These are phyloP conservation scores for Malacosoma neustria DNA, from an alignment of 2,888 invertebrate species.

Conservation along the genomic window DNA sequence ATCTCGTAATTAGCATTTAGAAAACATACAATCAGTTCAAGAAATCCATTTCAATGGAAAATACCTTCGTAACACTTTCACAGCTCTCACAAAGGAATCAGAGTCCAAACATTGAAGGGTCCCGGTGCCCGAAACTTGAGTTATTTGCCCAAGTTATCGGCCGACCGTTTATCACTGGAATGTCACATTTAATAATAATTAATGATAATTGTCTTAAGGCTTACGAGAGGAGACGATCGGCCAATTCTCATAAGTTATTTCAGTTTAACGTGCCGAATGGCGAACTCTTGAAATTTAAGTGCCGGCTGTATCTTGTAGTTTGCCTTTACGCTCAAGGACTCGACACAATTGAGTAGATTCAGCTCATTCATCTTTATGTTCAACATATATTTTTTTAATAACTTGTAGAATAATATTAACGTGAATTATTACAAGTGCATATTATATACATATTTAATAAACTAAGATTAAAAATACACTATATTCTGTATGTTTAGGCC, in stretches of 20 bases:
- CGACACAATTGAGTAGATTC: not conserved
- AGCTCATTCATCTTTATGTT: too few relatives aligned
- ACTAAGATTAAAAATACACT: too few relatives aligned
- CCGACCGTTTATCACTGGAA: constrained; percentile 61
- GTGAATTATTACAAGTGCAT: too few relatives aligned
- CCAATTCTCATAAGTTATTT: constrained; percentile 71
- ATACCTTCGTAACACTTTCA: not conserved
- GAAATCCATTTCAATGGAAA: not conserved
- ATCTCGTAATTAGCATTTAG: too few relatives aligned
- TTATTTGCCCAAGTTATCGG: constrained; percentile 72
- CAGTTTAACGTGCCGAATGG: constrained; percentile 61
- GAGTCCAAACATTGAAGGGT: constrained; percentile 37
- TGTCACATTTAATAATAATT: constrained; percentile 75
- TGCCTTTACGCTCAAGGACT: constrained; percentile 15
- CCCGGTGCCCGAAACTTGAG: constrained; percentile 41
- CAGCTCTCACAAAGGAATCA: constrained; percentile 26
- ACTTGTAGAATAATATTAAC: not conserved
- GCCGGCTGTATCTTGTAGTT: constrained; percentile 69
- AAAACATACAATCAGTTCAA: too few relatives aligned
- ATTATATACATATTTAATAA: too few relatives aligned
- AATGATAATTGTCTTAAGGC: constrained; percentile 73
- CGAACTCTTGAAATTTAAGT: constrained; percentile 63
- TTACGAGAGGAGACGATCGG: constrained; percentile 69
- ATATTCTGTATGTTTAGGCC: too few relatives aligned
- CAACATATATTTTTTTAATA: not conserved